Conservation (phyloP, 2,888 invertebrate species). For the Acleris literana region DNA sequence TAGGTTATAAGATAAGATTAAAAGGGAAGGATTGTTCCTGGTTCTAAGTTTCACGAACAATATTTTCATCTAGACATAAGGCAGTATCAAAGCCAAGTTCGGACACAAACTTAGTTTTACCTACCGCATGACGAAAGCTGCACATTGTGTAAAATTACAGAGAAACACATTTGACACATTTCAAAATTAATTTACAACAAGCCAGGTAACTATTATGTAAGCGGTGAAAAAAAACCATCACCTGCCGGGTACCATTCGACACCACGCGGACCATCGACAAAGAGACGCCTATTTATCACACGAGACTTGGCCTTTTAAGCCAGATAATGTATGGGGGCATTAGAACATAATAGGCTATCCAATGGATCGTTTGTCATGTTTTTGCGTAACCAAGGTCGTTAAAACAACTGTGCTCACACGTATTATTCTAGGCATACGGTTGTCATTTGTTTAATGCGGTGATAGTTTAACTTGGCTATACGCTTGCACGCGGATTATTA, state of each 20-base stretch:
- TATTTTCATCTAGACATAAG: no score
- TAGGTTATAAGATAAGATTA: no score
- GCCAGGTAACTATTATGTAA: constrained; percentile 22
- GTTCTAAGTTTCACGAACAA: no score
- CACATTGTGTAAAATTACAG: constrained; percentile 21
- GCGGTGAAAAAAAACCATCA: constrained; percentile 44
- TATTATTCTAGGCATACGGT: constrained; percentile 37
- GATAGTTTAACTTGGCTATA: constrained; percentile 17
- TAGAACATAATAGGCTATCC: constrained; percentile 77
- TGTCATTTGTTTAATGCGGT: constrained; percentile 4
- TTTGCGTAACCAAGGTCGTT: constrained; percentile 48
- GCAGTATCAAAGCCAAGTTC: neutral
- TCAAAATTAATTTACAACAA: constrained; percentile 32
- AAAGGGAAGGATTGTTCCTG: no score
- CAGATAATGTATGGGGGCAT: constrained; percentile 78
- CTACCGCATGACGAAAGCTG: constrained; percentile 26
- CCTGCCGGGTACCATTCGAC: constrained; percentile 55
- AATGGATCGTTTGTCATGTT: constrained; percentile 73
- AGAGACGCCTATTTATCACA: constrained; percentile 71
- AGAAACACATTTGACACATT: constrained; percentile 30
- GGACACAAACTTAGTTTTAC: neutral
- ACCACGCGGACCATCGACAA: constrained; percentile 47
- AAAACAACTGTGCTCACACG: constrained; percentile 27
- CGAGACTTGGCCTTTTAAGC: constrained; percentile 68
- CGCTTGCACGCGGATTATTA: constrained; percentile 25